phyloP scores from a whole-genome alignment of 2,888 invertebrate species.

The Tetanocera ferruginea region DNA sequence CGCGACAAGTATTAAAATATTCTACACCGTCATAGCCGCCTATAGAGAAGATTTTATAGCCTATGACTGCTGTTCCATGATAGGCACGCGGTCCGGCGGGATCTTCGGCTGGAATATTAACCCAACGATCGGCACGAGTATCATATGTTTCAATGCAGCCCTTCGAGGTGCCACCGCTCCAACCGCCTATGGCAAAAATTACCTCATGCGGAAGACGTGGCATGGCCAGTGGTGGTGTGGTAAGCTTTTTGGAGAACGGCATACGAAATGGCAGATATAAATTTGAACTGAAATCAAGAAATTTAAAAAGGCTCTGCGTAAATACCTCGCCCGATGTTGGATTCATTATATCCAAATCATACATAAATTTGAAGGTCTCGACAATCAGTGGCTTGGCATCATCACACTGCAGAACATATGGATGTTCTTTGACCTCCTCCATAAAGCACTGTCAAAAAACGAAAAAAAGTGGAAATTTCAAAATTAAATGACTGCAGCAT shows the following conservation, averaged over 20 bases:
- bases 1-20: slow-evolving; percentile 88
- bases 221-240: slow-evolving; percentile 86
- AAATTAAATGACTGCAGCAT: too few relatives aligned
- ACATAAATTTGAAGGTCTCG: slow-evolving; percentile 90
- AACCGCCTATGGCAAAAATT: slow-evolving; percentile 86
- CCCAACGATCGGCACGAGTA: slow-evolving; percentile 90
- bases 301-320: not conserved
- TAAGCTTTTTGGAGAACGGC: slow-evolving; percentile 64
- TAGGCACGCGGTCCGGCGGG: slow-evolving; percentile 89
- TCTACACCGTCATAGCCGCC: slow-evolving; percentile 90
- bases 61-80: slow-evolving; percentile 92
- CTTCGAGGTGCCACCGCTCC: slow-evolving; percentile 75
- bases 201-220: slow-evolving; percentile 91
- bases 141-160: slow-evolving; percentile 89
- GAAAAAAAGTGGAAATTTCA: not conserved
- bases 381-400: slow-evolving; percentile 90
- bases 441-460: slow-evolving; percentile 81
- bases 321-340: slow-evolving; percentile 81
- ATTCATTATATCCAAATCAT: slow-evolving; percentile 91
- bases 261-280: slow-evolving; percentile 52
- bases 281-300: slow-evolving; percentile 44
- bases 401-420: slow-evolving; percentile 85
- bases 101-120: slow-evolving; percentile 78
- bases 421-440: slow-evolving; percentile 90
- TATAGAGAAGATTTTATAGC: slow-evolving; percentile 86